A percentile compares a stretch with the other conserved stretches of the same genome.
Evolutionary conservation across 2,888 invertebrate species (phyloP).

Genomic region (Metopia argyrocephala): DNA sequence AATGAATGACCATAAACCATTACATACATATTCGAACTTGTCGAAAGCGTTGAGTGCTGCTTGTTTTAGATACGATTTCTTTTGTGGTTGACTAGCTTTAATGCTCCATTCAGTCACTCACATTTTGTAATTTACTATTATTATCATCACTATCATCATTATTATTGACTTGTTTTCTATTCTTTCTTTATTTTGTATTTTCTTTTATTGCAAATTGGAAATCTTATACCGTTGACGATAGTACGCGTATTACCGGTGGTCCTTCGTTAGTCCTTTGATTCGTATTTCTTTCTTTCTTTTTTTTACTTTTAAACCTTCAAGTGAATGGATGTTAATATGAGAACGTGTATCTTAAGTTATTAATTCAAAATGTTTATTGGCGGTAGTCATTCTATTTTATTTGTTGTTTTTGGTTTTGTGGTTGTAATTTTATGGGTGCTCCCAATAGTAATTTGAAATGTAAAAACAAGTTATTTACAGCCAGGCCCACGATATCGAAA

Average conservation of each 20-base stretch:
- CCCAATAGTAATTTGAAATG: constrained; percentile 10
- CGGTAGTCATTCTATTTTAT: background rate
- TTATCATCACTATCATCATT: constrained; percentile 60
- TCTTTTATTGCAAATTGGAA: constrained; percentile 74
- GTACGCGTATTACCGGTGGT: no score
- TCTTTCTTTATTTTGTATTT: no score
- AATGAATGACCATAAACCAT: constrained; percentile 5
- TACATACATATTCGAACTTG: no score
- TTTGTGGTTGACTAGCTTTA: constrained; percentile 54
- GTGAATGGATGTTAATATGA: constrained; percentile 19
- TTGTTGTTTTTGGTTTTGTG: constrained; percentile 25
- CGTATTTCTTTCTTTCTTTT: no score
- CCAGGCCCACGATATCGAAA: no score
- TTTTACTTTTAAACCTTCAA: no score
- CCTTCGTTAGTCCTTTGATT: constrained; percentile 49
- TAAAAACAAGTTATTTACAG: constrained; percentile 39
- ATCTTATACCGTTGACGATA: constrained; percentile 76
- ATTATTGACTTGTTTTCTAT: constrained; percentile 45
- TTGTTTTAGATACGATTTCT: constrained; percentile 36
- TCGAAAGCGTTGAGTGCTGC: no score
- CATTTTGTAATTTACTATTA: no score
- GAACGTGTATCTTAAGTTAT: constrained; percentile 36
- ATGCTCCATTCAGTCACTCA: no score
- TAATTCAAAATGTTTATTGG: constrained; percentile 32
- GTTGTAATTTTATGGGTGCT: constrained; percentile 50